Percentiles rank a stretch among this genome's conserved stretches.
phyloP scores from a whole-genome alignment of 2,113 vertebrate species.

The Cygnus buccinator region DNA sequence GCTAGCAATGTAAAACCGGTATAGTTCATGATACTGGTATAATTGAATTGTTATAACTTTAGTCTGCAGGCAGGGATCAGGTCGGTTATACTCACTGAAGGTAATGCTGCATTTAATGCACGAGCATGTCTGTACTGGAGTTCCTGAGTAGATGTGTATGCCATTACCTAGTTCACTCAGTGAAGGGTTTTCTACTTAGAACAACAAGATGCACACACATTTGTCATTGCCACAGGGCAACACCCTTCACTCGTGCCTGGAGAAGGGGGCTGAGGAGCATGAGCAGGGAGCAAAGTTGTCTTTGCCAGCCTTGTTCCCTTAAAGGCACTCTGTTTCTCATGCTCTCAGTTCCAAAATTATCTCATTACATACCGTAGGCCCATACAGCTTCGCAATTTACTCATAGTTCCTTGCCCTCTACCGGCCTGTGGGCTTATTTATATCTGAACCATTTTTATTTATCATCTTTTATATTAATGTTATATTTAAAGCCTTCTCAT shows the following conservation, averaged over 20 bases:
- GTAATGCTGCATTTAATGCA: neutral
- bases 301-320: neutral
- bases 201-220: neutral
- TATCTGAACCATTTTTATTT: constrained; percentile 2
- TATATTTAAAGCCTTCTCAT: neutral
- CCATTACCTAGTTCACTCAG: neutral
- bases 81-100: neutral
- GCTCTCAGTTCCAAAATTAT: neutral
- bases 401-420: neutral
- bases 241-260: neutral
- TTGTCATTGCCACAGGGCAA: neutral
- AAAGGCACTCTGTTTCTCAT: neutral
- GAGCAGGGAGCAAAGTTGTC: neutral
- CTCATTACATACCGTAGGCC: neutral
- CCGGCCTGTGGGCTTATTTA: neutral
- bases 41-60: neutral
- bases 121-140: neutral
- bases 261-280: neutral
- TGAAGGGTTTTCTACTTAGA: neutral
- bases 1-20: neutral
- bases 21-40: neutral
- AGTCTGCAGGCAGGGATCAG: neutral
- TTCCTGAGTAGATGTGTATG: neutral
- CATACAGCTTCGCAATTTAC: neutral
- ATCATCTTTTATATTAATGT: neutral